These are phyloP conservation scores for Perithous albicinctus DNA, from an alignment of 2,888 invertebrate species.

Conservation along the genomic window DNA sequence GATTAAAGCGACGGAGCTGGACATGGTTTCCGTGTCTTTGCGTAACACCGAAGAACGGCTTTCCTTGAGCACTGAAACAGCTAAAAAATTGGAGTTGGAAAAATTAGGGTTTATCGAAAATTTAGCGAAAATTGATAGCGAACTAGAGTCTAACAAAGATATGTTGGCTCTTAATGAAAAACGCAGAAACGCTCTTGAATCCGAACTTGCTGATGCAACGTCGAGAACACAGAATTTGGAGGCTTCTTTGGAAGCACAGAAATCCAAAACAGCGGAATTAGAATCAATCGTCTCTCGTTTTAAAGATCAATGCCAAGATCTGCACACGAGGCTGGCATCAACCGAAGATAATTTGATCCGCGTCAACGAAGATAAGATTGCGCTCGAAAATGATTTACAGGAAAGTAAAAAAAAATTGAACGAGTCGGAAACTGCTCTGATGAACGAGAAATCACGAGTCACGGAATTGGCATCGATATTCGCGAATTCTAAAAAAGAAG, in stretches of 20 bases:
- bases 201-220: constrained; percentile 46
- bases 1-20: constrained; percentile 21
- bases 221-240: constrained; percentile 61
- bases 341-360: constrained; percentile 60
- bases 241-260: constrained; percentile 54
- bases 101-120: constrained; percentile 34
- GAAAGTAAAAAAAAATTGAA: constrained; percentile 32
- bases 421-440: constrained; percentile 56
- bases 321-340: constrained; percentile 57
- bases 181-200: constrained; percentile 51
- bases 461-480: neutral
- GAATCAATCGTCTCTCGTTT: constrained; percentile 1
- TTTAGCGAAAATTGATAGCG: constrained; percentile 39
- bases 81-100: constrained; percentile 31
- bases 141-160: constrained; percentile 64
- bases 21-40: neutral
- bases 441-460: constrained; percentile 52
- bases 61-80: neutral
- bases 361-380: constrained; percentile 44
- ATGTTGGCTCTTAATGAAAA: constrained; percentile 47
- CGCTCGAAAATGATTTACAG: constrained; percentile 53
- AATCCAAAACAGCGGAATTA: constrained; percentile 24
- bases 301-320: constrained; percentile 60
- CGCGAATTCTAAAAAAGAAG: constrained; percentile 48
- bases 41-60: constrained; percentile 3